Evolutionary conservation across 2,888 invertebrate species (phyloP), one percentile per base, ranked within the genome.

Genomic region (Alloplasta piceator): DNA sequence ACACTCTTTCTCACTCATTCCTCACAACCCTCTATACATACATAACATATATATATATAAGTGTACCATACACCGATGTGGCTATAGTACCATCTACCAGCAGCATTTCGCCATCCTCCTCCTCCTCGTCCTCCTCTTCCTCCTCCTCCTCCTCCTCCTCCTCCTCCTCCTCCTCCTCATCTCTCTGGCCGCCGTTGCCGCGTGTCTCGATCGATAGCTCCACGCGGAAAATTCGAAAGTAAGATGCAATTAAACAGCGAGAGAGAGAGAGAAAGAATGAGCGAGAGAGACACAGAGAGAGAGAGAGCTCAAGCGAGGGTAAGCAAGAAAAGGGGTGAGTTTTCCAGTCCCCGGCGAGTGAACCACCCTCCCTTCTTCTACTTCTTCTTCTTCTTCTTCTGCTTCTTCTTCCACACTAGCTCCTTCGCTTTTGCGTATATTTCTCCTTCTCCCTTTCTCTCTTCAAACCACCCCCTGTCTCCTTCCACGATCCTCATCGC

Each of bases 181-280:
- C 50, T 72, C 77, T 60, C 56, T 48, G 66, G 74, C 61, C 61
- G 50, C 67, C 68, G 67, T 68, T 73, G 78, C 68, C 85, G 86
- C 86, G 90, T 90, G 90, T 90, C 91, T 91, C 92, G 92, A 92
- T 92, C 92, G 92, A 92, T 92, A 92, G 90, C 91, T 90, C 91
- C 91, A 90, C 92, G 92, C 92, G 91, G 92, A 92, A 92, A 92
- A 92, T 92, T 92, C 92, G 92, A 92, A 92, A 92, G 92, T 92
- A 92, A 92, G 92, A 92, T 92, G 92, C 92, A 92, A 92, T 92
- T 92, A 92, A 92, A 92, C 92, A 91, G 91, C 90, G 90, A 89
- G 84, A 85, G 85, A 83, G 88, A 48, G 74, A 60, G 58, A 66
- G 66, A 66, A 9, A 50, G 26, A 26, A 41, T 67, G 50, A 63